A percentile compares a stretch with the other conserved stretches of the same genome.
Evolutionary conservation across 2,888 invertebrate species (phyloP).

Genomic region (Acanthacorydalis orientalis): DNA sequence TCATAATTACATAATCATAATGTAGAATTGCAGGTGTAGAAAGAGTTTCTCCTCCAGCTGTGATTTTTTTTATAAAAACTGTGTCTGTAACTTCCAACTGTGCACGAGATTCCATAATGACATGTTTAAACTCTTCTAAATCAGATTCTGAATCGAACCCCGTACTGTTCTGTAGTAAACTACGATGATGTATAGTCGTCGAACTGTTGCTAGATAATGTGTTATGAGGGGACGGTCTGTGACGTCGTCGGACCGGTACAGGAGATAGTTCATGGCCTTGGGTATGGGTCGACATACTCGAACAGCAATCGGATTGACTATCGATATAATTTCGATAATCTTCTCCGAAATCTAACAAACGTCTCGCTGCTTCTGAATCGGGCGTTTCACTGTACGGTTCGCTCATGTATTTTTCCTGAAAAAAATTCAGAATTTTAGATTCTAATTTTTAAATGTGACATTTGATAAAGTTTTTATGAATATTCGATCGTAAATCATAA

Average conservation of each 20-base stretch:
- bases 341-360: slow-evolving; percentile 72
- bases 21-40: slow-evolving; percentile 9
- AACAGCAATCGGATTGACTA: slow-evolving; percentile 79
- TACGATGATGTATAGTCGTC: background rate
- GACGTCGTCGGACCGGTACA: slow-evolving; percentile 18
- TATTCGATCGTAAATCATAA: too few relatives aligned
- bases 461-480: too few relatives aligned
- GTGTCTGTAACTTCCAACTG: slow-evolving; percentile 44
- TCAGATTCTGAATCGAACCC: slow-evolving; percentile 43
- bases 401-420: slow-evolving; percentile 77
- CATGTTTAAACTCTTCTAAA: slow-evolving; percentile 42
- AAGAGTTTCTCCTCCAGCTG: slow-evolving; percentile 24
- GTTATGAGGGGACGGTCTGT: slow-evolving; percentile 6
- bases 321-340: slow-evolving; percentile 80
- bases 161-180: slow-evolving; percentile 7
- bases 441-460: too few relatives aligned
- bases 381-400: slow-evolving; percentile 78
- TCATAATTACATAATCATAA: slow-evolving; percentile 23
- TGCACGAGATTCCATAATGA: slow-evolving; percentile 43
- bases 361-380: slow-evolving; percentile 71
- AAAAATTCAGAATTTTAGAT: slow-evolving; percentile 14
- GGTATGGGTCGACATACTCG: slow-evolving; percentile 50
- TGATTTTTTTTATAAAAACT: slow-evolving; percentile 31
- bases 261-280: slow-evolving; percentile 14
- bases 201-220: background rate